Conservation (phyloP, 2,888 invertebrate species). For the Gibbula magus region DNA sequence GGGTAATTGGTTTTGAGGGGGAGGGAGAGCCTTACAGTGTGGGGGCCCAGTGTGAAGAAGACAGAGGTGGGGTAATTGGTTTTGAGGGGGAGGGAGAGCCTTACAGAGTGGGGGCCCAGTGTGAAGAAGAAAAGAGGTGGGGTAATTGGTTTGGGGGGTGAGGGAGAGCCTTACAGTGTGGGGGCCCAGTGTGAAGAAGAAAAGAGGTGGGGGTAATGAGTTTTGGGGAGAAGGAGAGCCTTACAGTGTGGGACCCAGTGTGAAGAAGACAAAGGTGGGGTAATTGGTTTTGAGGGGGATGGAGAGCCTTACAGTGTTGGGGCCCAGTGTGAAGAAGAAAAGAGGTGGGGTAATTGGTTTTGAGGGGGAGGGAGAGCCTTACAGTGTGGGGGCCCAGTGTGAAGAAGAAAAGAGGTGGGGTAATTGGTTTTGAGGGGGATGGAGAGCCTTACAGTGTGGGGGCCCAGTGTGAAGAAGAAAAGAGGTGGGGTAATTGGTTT, state of each 20-base stretch:
- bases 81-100: neutral
- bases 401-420: neutral
- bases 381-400: neutral
- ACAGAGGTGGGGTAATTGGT: neutral
- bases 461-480: no score
- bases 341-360: neutral
- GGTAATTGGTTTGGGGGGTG: no score
- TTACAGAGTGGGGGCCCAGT: no score
- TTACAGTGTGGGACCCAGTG: no score
- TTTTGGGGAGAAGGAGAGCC: neutral
- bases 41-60: neutral
- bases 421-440: neutral
- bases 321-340: no score
- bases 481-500: no score
- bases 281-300: neutral
- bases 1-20: neutral
- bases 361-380: neutral
- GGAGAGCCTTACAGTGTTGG: neutral
- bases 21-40: neutral
- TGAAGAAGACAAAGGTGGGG: neutral
- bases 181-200: no score
- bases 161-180: neutral
- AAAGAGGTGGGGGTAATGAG: neutral
- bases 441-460: no score
- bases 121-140: no score